Conservation (phyloP, 1,140 invertebrate species). For the Aphelenchoides avenae region DNA sequence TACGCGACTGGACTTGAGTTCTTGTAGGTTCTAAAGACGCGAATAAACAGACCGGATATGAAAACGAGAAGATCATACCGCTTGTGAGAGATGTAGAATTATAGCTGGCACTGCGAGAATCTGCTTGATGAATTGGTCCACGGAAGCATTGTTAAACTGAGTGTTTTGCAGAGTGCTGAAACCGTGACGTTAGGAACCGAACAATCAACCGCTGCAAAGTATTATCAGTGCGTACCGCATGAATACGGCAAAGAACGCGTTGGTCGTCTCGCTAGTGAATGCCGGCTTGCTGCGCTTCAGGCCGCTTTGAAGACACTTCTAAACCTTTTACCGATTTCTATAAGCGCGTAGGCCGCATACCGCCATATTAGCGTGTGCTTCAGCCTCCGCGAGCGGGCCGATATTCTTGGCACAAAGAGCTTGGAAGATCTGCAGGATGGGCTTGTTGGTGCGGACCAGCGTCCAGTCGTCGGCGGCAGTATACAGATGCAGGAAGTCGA, state of each 20-base stretch:
- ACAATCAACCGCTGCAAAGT: conserved; percentile 11
- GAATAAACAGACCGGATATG: conserved; percentile 9
- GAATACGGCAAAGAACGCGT: conserved; percentile 20
- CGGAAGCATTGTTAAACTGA: neutral
- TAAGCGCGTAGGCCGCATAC: conserved; percentile 4
- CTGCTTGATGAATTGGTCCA: neutral
- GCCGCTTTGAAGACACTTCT: conserved; percentile 19
- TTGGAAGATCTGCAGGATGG: conserved; percentile 33
- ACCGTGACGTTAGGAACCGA: conserved; percentile 5
- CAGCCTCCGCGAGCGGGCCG: conserved; percentile 12
- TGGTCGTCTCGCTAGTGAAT: conserved; percentile 10
- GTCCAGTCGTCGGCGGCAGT: conserved; percentile 22
- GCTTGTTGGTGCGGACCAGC: conserved; percentile 17
- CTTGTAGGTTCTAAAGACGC: conserved; percentile 18
- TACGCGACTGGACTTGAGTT: conserved; percentile 21
- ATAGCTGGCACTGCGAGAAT: neutral
- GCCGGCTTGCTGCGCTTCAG: conserved; percentile 25
- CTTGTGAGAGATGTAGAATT: conserved; percentile 1
- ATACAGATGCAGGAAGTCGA: conserved; percentile 25
- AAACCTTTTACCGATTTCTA: conserved; percentile 3
- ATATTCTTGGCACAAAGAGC: conserved; percentile 34
- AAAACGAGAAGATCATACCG: conserved; percentile 4
- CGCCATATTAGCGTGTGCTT: conserved; percentile 8
- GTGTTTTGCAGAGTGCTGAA: neutral
- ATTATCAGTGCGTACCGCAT: conserved; percentile 20